Base-by-base conservation (phyloP, 2,113 vertebrate species). In the Anhinga rufa region DNA sequence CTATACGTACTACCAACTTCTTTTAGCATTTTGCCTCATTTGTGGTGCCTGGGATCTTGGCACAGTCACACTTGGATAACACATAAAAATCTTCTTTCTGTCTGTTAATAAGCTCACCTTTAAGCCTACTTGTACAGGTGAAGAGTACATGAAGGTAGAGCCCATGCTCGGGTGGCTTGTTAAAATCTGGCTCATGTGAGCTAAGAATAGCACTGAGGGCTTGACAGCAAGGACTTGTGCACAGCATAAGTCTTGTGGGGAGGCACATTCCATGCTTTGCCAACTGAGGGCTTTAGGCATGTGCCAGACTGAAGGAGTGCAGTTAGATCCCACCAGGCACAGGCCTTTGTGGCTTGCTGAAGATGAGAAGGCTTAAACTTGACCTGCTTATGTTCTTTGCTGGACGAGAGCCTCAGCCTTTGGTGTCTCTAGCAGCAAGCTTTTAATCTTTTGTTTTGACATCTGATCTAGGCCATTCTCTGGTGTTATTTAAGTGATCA, bases 121-220 rank as follows among this genome's bases (percentile, higher is more conserved):
- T 19, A 79, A 64, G 31, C 24, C 38, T 36, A 42, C 34, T 51
- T 1, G 0, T 66, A 29, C 0, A 0, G 11, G 34, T 60, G 38
- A 61, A 58, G 26, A 65, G 66, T 46, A 49, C 19, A 28, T 28
- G 46, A 69, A 70, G 32, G n/a, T 19, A 29, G 19, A 83, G 54
- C 34, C 20, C 12, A 3, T 52, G 58, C 32, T 57, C 2, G 3
- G 12, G 26, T 61, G 82, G 9, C 48, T 57, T 34, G 19, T 71
- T 81, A 44, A 86, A 55, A 57, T 51, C 42, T 40, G 18, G 25
- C 48, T 55, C 1, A 0, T 24, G 29, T 46, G 31, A 58, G 17
- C 18, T 31, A 57, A 52, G 60, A 90, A 54, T 32, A 64, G 7
- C 21, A 34, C 42, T 1, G 5, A 86, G 51, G 21, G 22, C 42